These are phyloP conservation scores for Solenodon paradoxus DNA, from an alignment of 2,113 vertebrate species.

Conservation along the genomic window DNA sequence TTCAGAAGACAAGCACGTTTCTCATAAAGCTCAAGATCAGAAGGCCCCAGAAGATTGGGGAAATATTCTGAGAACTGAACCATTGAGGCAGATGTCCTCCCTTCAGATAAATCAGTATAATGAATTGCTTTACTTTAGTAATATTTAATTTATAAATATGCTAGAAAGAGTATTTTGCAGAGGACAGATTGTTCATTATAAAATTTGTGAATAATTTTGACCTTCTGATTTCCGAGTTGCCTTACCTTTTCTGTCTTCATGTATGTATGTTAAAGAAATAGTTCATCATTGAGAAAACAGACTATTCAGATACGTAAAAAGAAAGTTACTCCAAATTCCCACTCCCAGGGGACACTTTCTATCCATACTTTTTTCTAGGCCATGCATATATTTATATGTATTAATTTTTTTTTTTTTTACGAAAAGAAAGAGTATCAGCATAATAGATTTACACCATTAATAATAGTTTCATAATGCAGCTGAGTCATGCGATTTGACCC, in stretches of 20 bases:
- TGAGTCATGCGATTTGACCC: not conserved
- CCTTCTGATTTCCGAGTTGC: not conserved
- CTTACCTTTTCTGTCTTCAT: conserved; percentile 12
- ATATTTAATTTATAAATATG: not conserved
- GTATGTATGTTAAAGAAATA: conserved; percentile 20
- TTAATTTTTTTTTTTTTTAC: not conserved
- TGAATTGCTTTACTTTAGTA: not conserved
- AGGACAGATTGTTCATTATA: not conserved
- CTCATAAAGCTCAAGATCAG: not conserved
- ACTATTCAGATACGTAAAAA: not conserved
- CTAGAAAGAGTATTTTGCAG: not conserved
- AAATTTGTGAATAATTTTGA: not conserved
- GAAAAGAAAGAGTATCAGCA: not conserved
- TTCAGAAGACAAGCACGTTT: not conserved
- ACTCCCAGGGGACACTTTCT: not conserved
- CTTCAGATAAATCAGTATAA: not conserved
- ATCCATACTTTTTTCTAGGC: not conserved
- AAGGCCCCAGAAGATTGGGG: not conserved
- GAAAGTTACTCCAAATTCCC: not conserved
- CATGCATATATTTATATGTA: not conserved
- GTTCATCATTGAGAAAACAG: conserved; percentile 40
- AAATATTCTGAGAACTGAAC: conserved; percentile 7
- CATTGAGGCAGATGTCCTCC: not conserved
- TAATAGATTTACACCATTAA: not conserved
- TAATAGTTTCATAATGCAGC: not conserved